phyloP scores from a whole-genome alignment of 2,113 vertebrate genomes.

The Spermophilus dauricus region DNA sequence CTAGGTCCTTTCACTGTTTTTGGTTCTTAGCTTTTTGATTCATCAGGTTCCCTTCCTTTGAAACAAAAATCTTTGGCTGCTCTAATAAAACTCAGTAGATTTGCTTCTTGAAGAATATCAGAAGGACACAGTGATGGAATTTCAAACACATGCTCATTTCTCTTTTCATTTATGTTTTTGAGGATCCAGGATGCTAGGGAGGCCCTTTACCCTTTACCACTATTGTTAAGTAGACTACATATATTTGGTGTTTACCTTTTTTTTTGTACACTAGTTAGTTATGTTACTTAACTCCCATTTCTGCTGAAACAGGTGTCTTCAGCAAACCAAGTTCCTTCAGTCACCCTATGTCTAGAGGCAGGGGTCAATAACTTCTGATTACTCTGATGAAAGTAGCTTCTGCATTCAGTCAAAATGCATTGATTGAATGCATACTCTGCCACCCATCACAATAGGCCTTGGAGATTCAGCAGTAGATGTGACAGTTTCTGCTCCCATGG shows the following conservation, averaged over 20 bases:
- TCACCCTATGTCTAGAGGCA: neutral
- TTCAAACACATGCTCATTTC: neutral
- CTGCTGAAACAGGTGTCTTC: conserved; percentile 48
- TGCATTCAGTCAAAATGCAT: neutral
- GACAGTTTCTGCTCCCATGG: neutral
- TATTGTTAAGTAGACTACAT: neutral
- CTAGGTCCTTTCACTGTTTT: conserved; percentile 41
- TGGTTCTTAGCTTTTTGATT: conserved; percentile 35
- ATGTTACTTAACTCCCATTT: conserved; percentile 5
- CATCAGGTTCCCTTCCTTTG: neutral
- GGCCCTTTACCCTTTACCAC: neutral
- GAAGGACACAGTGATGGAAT: neutral
- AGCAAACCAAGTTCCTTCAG: neutral
- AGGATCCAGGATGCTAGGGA: neutral
- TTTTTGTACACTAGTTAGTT: neutral
- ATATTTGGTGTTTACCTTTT: conserved; percentile 43
- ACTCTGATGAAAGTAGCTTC: conserved; percentile 4
- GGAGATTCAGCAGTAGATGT: neutral
- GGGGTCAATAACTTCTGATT: neutral
- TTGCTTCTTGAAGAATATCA: conserved; percentile 26
- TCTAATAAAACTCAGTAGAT: neutral
- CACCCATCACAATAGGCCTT: neutral
- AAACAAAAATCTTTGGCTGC: conserved; percentile 25
- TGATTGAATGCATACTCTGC: neutral
- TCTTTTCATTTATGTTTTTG: neutral